phyloP scores from a whole-genome alignment of 2,113 vertebrate species.

The Tamias sibiricus region DNA sequence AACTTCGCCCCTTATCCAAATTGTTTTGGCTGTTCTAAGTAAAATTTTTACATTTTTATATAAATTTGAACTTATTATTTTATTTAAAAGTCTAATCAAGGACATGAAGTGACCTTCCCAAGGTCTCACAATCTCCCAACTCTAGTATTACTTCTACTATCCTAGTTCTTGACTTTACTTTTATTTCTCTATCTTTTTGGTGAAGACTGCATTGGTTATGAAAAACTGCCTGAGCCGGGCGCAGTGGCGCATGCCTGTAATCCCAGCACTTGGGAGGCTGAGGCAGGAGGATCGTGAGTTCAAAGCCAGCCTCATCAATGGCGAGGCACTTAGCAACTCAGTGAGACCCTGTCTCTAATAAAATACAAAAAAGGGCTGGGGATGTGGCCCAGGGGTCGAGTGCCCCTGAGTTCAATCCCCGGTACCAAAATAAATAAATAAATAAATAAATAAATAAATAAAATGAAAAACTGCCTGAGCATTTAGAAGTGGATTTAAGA shows the following conservation, averaged over 20 bases:
- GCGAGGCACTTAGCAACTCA: too few species aligned
- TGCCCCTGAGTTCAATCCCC: too few species aligned
- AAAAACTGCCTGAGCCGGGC: too few species aligned
- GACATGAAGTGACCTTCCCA: neutral
- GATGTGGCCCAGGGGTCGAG: too few species aligned
- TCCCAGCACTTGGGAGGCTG: too few species aligned
- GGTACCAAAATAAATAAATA: too few species aligned
- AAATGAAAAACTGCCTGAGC: neutral
- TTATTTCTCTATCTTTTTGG: neutral
- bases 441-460: too few species aligned
- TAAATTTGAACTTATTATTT: neutral
- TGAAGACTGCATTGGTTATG: conserved; percentile 1
- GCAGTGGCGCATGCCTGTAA: too few species aligned
- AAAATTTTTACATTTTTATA: neutral
- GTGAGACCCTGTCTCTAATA: too few species aligned
- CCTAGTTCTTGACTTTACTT: neutral
- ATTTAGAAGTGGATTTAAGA: conserved; percentile 25
- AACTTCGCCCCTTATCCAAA: neutral
- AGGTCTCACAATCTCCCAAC: neutral
- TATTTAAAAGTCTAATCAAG: neutral
- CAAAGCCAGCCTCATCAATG: too few species aligned
- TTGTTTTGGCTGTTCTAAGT: neutral
- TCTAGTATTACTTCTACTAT: neutral
- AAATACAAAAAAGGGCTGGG: too few species aligned
- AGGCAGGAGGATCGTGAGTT: too few species aligned